These are phyloP conservation scores for Ditylenchus weischeri DNA, from an alignment of 2,888 invertebrate species.

Conservation along the genomic window DNA sequence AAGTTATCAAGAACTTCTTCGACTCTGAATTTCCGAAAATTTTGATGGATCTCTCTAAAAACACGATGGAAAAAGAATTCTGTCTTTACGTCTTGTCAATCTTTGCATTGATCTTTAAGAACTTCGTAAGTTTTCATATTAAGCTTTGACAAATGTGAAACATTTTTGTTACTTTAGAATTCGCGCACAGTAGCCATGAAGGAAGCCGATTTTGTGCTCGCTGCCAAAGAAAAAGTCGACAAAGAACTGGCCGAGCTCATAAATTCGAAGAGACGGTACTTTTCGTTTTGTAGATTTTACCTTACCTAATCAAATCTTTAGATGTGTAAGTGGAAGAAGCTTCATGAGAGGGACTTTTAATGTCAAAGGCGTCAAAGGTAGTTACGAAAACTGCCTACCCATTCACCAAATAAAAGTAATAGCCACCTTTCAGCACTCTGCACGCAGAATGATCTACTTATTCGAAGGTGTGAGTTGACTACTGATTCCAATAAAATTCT, in stretches of 20 bases:
- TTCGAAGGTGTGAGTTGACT: slow-evolving; percentile 38
- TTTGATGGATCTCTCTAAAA: slow-evolving; percentile 41
- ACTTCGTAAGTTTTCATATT: slow-evolving; percentile 19
- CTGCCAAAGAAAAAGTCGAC: slow-evolving; percentile 13
- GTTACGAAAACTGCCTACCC: too few relatives aligned
- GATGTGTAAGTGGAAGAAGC: slow-evolving; percentile 18
- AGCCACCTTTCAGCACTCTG: slow-evolving; percentile 69
- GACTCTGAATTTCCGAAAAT: slow-evolving; percentile 39
- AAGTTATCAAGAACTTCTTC: slow-evolving; percentile 61
- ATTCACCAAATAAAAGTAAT: too few relatives aligned
- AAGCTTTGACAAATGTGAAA: too few relatives aligned
- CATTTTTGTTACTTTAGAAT: slow-evolving; percentile 7
- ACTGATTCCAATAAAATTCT: not conserved
- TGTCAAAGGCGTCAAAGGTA: slow-evolving; percentile 78
- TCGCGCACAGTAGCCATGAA: slow-evolving; percentile 16
- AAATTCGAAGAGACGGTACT: slow-evolving; percentile 13
- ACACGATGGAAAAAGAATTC: slow-evolving; percentile 49
- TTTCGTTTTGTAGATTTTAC: too few relatives aligned
- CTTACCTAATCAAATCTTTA: slow-evolving; percentile 1
- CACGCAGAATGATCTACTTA: slow-evolving; percentile 68
- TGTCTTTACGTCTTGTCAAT: slow-evolving; percentile 50
- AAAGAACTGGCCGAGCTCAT: slow-evolving; percentile 6
- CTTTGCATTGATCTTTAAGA: slow-evolving; percentile 46
- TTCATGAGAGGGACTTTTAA: slow-evolving; percentile 65
- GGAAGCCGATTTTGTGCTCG: slow-evolving; percentile 5